These are phyloP conservation scores for Pomacea canaliculata DNA, from an alignment of 2,888 invertebrate species.

Conservation along the genomic window DNA sequence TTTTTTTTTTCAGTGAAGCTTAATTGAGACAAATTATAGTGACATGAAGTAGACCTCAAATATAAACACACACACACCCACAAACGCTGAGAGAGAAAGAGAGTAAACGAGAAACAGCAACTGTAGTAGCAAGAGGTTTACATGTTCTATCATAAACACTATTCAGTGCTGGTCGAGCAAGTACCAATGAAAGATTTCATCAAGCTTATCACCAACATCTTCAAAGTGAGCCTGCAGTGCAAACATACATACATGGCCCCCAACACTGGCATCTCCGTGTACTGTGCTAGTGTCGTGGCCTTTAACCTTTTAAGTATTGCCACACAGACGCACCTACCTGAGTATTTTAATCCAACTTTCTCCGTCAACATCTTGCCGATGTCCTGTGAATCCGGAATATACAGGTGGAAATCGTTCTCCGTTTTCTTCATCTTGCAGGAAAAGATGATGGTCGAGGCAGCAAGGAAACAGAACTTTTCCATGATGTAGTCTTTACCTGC, in stretches of 20 bases:
- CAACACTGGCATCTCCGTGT: too few species aligned
- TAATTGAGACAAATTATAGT: background rate
- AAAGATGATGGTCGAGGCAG: constrained; percentile 30
- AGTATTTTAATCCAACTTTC: constrained; percentile 29
- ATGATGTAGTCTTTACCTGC: constrained; percentile 26
- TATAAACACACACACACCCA: background rate
- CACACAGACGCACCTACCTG: constrained; percentile 29
- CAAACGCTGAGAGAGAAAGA: background rate
- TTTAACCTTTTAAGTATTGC: too few species aligned
- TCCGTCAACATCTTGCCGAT: constrained; percentile 25
- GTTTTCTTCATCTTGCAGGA: constrained; percentile 28
- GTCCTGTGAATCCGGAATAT: constrained; percentile 27
- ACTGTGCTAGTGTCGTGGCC: too few species aligned
- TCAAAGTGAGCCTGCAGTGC: too few species aligned
- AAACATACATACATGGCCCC: too few species aligned
- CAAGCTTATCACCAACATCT: too few species aligned
- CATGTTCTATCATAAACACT: too few species aligned
- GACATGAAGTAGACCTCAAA: background rate
- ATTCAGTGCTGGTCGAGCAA: too few species aligned
- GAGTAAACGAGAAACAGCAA: background rate
- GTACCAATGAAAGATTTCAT: too few species aligned
- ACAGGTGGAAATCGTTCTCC: constrained; percentile 32
- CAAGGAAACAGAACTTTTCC: constrained; percentile 35
- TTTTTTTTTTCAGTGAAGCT: background rate
- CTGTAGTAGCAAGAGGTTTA: too few species aligned